Evolutionary conservation across 2,888 invertebrate species (phyloP), one percentile per base, ranked within the genome.

Genomic region (Agrotis exclamationis): DNA sequence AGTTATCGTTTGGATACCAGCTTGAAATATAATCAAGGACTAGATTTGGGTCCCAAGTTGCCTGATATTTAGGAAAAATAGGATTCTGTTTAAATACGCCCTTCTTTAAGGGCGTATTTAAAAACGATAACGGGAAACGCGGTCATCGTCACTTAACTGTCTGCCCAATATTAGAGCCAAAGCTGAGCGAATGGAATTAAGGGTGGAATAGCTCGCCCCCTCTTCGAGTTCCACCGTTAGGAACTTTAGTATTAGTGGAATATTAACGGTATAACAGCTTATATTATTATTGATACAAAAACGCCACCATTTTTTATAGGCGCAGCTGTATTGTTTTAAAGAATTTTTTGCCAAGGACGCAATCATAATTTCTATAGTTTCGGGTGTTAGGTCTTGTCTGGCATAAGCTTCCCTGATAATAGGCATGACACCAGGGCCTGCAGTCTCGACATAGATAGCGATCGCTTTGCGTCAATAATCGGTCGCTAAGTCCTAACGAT

Each of bases 351-450:
- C 45, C 45, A 47, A 18, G 16, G 45, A 47, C 45, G 65, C 56
- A 16, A 57, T 28, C 47, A 65, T 65, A 33, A 65, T 56, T n/a
- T 65, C n/a, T 4, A 57, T 16, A n/a, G 54, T n/a, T 20, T 28
- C 33, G 0, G 22, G 45, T 5, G 33, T 24, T 33, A 64, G 6
- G 3, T 14, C 11, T 57, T 65, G 56, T 56, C 33, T 56, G n/a
- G 20, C 24, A 33, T 33, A 65, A 16, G 65, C 47, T 47, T 65
- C 33, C 65, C 48, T 33, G 57, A 57, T 65, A 65, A 56, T 28
- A 54, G 33, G 16, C 33, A 54, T 48, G 64, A 65, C 28, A 45
- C 45, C 45, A 66, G n/a, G n/a, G n/a, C n/a, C n/a, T n/a, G n/a
- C n/a, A n/a, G n/a, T n/a, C n/a, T n/a, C n/a, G n/a, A n/a, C n/a